Conservation (phyloP, 23 tunicate species). For the Aplidium turbinatum region DNA sequence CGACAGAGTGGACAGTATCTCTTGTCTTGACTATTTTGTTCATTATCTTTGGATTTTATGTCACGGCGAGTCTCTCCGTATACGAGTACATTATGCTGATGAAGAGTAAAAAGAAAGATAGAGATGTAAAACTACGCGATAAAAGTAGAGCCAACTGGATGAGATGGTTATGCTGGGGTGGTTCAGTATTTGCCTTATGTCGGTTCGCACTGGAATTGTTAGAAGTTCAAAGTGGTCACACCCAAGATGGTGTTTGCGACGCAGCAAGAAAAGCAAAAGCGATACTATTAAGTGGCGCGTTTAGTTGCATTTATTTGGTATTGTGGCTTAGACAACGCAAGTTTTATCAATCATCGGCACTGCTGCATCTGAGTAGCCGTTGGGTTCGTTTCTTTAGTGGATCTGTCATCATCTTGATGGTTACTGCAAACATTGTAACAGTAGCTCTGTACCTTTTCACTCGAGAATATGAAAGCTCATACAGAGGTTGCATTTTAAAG, state of each 20-base stretch:
- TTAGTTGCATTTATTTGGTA: constrained; percentile 46
- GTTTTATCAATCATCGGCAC: constrained; percentile 33
- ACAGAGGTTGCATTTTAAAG: constrained; percentile 40
- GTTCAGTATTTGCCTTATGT: constrained; percentile 10
- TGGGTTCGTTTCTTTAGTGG: constrained; percentile 18
- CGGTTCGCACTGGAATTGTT: constrained; percentile 38
- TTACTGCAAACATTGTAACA: constrained; percentile 20
- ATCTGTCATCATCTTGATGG: constrained; percentile 44
- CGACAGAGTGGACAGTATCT: too few relatives aligned
- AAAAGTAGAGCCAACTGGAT: constrained; percentile 39
- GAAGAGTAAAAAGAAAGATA: too few relatives aligned
- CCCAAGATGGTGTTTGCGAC: constrained; percentile 13
- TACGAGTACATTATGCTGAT: too few relatives aligned
- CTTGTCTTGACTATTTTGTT: too few relatives aligned
- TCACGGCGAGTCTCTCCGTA: too few relatives aligned
- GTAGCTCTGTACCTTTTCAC: constrained; percentile 35
- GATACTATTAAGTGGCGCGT: constrained; percentile 20
- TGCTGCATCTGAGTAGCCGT: constrained; percentile 31
- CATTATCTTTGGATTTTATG: too few relatives aligned
- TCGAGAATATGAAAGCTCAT: constrained; percentile 24
- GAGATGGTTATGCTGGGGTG: constrained; percentile 44
- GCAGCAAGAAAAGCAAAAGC: constrained; percentile 20
- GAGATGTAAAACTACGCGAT: too few relatives aligned
- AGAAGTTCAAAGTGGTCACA: constrained; percentile 26
- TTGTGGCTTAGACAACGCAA: constrained; percentile 60